Evolutionary conservation across 2,888 invertebrate species (phyloP).

Genomic region (Ornithoptera priamus): DNA sequence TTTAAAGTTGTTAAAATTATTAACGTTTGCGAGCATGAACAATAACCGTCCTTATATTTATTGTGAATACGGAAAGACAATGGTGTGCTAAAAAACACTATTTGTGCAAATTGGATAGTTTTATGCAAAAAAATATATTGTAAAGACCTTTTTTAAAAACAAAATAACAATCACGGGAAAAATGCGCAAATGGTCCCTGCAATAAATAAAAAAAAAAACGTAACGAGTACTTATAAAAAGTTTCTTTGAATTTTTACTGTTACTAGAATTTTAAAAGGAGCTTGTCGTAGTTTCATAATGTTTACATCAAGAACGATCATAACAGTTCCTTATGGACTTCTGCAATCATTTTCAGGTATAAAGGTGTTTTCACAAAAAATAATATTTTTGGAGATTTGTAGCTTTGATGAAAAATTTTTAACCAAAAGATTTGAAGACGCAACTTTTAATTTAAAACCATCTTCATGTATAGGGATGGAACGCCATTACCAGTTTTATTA

Average conservation of each 20-base stretch:
- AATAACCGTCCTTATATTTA: constrained; percentile 37
- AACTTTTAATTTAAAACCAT: neutral
- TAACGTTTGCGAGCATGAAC: constrained; percentile 1
- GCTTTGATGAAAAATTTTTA: neutral
- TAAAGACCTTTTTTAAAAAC: constrained; percentile 37
- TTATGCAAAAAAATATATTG: constrained; percentile 39
- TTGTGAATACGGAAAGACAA: constrained; percentile 37
- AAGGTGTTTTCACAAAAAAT: constrained; percentile 12
- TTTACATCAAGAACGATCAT: constrained; percentile 15
- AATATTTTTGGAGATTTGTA: neutral
- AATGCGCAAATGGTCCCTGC: constrained; percentile 47
- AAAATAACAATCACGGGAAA: constrained; percentile 38
- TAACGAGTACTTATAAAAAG: constrained; percentile 29
- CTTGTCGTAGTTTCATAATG: constrained; percentile 18
- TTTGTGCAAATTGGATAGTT: constrained; percentile 68
- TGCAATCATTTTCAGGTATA: constrained; percentile 11
- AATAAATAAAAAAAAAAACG: constrained; percentile 37
- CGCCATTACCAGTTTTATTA: neutral
- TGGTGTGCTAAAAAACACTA: constrained; percentile 56
- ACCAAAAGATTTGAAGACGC: neutral
- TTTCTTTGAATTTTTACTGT: constrained; percentile 32
- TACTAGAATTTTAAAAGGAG: constrained; percentile 28
- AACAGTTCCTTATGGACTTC: constrained; percentile 1
- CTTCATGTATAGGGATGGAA: neutral
- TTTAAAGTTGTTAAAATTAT: constrained; percentile 5